Evolutionary conservation across 2,888 invertebrate genomes (phyloP).

Genomic region (Oxyteleia sp.): DNA sequence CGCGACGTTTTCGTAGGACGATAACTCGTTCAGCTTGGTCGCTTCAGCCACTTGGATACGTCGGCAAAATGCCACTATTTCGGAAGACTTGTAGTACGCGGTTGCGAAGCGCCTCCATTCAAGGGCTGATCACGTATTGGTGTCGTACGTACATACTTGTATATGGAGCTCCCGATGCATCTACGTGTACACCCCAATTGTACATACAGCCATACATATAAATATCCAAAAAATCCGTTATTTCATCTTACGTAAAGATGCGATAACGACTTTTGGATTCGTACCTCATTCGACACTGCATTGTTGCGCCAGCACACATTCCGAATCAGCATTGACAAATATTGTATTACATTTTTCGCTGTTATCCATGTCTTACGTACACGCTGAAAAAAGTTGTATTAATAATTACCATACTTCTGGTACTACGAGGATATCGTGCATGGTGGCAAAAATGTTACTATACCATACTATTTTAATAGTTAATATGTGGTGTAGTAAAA

Average conservation of each 20-base stretch:
- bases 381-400: too few relatives aligned
- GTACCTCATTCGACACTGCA: conserved; percentile 6
- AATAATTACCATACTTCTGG: too few relatives aligned
- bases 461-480: too few relatives aligned
- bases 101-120: conserved; percentile 41
- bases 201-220: conserved; percentile 29
- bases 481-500: too few relatives aligned
- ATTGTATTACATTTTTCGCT: conserved; percentile 4
- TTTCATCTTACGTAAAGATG: conserved; percentile 31
- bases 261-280: conserved; percentile 22
- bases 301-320: background rate
- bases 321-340: conserved; percentile 9
- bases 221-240: conserved; percentile 33
- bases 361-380: too few relatives aligned
- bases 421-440: too few relatives aligned
- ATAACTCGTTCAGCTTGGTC: conserved; percentile 52
- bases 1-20: conserved; percentile 27
- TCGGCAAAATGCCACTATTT: conserved; percentile 66
- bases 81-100: conserved; percentile 40
- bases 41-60: conserved; percentile 58
- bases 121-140: conserved; percentile 67
- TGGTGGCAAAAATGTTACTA: too few relatives aligned
- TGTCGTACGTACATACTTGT: conserved; percentile 50
- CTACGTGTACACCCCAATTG: conserved; percentile 43
- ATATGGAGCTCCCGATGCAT: conserved; percentile 54